Evolutionary conservation across 2,888 invertebrate species (phyloP), one percentile per base, ranked within the genome.

Genomic region (Harpalus rufipes): DNA sequence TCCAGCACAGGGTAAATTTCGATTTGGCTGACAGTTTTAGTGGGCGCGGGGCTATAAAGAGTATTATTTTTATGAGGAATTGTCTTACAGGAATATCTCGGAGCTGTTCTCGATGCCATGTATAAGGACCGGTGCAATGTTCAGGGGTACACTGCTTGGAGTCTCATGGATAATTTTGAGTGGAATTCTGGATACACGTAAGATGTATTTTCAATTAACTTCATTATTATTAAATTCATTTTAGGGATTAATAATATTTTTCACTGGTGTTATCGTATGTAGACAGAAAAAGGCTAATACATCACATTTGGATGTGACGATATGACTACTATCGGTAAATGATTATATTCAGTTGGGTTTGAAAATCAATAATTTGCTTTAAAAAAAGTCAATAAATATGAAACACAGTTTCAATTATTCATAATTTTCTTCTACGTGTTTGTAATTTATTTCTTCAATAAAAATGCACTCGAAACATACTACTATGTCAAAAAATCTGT

Each of bases 101-200:
- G 90, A 3, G 87, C 91, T 0, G 65, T 93, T 8, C 90, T 91
- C 68, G 87, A 89, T 0, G 93, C 93, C 0, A 87, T 94, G 0
- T 58, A 58, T 10, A 91, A 92, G 44, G 94, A 94, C 88, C 92
- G 92, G 0, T 93, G 93, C 86, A 90, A 90, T 61, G 91, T 94
- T 0, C 88, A 91, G 1, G 96, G 94, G 0, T 96, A 96, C 88
- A 93, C 94, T 0, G 93, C 94, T 82, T 96, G 96, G 95, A 94
- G 94, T 85, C 90, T 96, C 7, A 92, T 96, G 89, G 96, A 96
- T 88, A 95, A 95, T 88, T 95, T 94, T 88, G 96, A 96, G 89
- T 96, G 96, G 96, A 92, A 92, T 86, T 91, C 92, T 41, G 96
- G 96, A 25, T 96, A 92, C 88, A 92, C 93, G 93, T 94, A 92